phyloP scores from a whole-genome alignment of 2,888 invertebrate species.

The Polydrusus tereticollis region DNA sequence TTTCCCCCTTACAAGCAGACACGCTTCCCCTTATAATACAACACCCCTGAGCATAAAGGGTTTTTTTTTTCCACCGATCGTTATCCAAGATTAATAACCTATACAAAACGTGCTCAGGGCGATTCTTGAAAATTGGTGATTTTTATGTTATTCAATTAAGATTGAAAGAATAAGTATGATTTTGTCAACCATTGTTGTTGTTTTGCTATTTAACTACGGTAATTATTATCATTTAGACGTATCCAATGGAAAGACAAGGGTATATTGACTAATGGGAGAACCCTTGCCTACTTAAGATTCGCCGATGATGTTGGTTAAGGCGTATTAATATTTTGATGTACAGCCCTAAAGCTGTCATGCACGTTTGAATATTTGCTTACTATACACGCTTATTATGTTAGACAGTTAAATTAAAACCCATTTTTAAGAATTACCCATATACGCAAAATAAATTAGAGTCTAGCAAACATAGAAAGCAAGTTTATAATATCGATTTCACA shows the following conservation, averaged over 20 bases:
- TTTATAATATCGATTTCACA: conserved; percentile 20
- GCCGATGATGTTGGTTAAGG: too few species aligned
- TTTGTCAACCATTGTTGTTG: too few species aligned
- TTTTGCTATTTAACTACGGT: too few species aligned
- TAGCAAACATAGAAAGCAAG: conserved; percentile 2
- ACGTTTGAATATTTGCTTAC: too few species aligned
- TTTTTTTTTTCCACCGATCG: conserved; percentile 47
- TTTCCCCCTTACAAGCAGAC: conserved; percentile 45
- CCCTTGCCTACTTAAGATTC: too few species aligned
- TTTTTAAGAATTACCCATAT: neutral
- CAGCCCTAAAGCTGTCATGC: too few species aligned
- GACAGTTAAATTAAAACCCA: neutral
- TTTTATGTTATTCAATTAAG: neutral
- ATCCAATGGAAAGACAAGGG: too few species aligned
- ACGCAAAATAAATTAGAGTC: conserved; percentile 6
- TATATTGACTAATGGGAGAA: too few species aligned
- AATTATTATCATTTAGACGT: too few species aligned
- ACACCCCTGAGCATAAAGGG: conserved; percentile 48
- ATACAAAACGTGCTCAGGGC: conserved; percentile 40
- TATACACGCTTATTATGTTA: too few species aligned
- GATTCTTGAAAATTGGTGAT: neutral
- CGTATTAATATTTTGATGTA: too few species aligned
- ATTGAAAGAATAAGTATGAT: too few species aligned
- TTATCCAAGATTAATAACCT: conserved; percentile 50
- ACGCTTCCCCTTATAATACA: conserved; percentile 47